Conservation (phyloP, 1,140 invertebrate species). For the Leptinotarsa undecemlineata region DNA sequence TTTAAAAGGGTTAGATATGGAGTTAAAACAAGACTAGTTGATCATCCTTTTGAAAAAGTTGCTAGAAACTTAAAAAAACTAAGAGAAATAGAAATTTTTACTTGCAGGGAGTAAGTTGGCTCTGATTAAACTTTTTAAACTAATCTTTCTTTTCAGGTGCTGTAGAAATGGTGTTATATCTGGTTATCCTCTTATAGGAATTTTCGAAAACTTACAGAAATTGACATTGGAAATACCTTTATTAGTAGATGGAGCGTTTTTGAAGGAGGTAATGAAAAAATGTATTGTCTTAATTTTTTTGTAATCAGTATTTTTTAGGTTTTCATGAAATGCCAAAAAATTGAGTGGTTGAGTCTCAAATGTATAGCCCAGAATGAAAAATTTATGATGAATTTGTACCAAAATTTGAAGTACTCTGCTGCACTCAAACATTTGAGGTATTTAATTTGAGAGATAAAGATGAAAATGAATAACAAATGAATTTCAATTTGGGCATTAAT, state of each 20-base stretch:
- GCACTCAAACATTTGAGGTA: conserved; percentile 4
- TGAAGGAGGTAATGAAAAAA: conserved; percentile 6
- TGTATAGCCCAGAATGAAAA: conserved; percentile 1
- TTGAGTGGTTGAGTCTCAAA: background rate
- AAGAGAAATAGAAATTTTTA: conserved; percentile 4
- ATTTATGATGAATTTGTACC: conserved; percentile 7
- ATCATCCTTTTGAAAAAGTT: conserved; percentile 15
- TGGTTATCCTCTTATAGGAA: conserved; percentile 16
- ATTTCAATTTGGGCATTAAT: too few species aligned
- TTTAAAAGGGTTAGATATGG: conserved; percentile 13
- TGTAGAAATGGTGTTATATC: conserved; percentile 5
- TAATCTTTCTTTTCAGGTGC: conserved; percentile 8
- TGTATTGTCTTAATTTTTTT: background rate
- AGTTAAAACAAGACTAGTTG: background rate
- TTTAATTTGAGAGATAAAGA: background rate
- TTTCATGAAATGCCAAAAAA: conserved; percentile 3
- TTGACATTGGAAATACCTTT: conserved; percentile 13
- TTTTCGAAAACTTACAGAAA: conserved; percentile 4
- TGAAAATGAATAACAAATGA: too few species aligned
- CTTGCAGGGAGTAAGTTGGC: background rate
- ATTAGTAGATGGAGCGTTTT: conserved; percentile 16
- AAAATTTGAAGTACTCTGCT: conserved; percentile 11
- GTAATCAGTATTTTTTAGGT: conserved; percentile 6
- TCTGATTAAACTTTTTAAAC: background rate
- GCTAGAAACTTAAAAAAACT: background rate